phyloP scores from a whole-genome alignment of 2,113 vertebrate genomes.

The Otocyon megalotis region DNA sequence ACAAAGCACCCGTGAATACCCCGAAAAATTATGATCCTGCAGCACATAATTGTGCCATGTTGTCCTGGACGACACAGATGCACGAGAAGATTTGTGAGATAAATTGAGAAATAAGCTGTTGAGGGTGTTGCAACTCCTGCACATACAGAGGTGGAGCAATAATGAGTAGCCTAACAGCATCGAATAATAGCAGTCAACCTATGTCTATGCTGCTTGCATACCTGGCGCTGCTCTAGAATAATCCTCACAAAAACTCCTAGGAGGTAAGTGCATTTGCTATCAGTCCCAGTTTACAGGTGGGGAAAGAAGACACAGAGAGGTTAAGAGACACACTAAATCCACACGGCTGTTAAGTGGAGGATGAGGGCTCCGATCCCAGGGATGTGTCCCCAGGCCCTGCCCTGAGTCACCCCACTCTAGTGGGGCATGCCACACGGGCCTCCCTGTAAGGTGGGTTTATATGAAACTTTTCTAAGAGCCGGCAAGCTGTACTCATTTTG shows the following conservation, averaged over 20 bases:
- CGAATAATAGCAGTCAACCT: not conserved
- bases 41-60: not conserved
- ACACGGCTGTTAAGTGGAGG: not conserved
- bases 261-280: not conserved
- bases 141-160: not conserved
- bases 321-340: not conserved
- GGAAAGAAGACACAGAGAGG: not conserved
- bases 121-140: not conserved
- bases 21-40: not conserved
- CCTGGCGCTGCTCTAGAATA: not conserved
- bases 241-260: not conserved
- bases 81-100: constrained; percentile 27
- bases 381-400: not conserved
- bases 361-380: no score
- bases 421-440: fast-evolving
- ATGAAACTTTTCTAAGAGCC: not conserved
- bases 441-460: not conserved
- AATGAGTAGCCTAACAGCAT: not conserved
- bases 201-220: not conserved
- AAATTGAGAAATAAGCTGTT: not conserved
- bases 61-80: not conserved
- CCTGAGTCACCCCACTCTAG: not conserved
- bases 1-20: not conserved
- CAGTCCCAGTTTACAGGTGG: not conserved
- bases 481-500: not conserved